phyloP scores from a whole-genome alignment of 2,113 vertebrate species.

The Heteronetta atricapilla region DNA sequence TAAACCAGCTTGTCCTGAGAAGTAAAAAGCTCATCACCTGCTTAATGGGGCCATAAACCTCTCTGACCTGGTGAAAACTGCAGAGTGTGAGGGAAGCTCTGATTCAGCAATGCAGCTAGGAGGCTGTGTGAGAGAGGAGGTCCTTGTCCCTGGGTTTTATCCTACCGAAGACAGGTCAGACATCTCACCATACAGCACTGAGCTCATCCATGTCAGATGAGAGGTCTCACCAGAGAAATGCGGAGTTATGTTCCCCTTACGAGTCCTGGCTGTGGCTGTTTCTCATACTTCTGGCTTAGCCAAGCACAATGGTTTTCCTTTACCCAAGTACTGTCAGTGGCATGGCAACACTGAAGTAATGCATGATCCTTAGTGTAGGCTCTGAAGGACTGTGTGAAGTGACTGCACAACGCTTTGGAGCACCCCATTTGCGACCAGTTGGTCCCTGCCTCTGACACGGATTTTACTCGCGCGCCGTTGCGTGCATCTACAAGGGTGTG shows the following conservation, averaged over 20 bases:
- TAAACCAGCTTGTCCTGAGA: not conserved
- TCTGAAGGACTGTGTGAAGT: not conserved
- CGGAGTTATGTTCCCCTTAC: not conserved
- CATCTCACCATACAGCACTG: not conserved
- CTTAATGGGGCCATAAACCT: not conserved
- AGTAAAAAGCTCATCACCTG: not conserved
- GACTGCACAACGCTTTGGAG: not conserved
- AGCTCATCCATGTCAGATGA: not conserved
- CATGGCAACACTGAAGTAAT: not conserved
- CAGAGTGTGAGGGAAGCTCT: not conserved
- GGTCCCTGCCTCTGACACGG: accelerated
- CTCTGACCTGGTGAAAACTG: not conserved
- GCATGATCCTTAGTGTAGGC: not conserved
- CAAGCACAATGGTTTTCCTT: not conserved
- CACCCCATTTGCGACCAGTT: not conserved
- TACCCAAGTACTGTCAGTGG: not conserved
- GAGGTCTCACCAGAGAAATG: not conserved
- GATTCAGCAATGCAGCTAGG: not conserved
- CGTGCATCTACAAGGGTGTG: not conserved
- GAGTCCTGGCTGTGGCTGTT: not conserved
- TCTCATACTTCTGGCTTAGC: not conserved
- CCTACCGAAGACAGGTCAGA: not conserved
- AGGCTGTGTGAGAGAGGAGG: not conserved
- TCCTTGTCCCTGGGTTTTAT: not conserved
- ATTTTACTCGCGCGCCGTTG: not conserved